Base-by-base conservation (phyloP, 2,888 invertebrate genomes). In the Schizaphis graminum region DNA sequence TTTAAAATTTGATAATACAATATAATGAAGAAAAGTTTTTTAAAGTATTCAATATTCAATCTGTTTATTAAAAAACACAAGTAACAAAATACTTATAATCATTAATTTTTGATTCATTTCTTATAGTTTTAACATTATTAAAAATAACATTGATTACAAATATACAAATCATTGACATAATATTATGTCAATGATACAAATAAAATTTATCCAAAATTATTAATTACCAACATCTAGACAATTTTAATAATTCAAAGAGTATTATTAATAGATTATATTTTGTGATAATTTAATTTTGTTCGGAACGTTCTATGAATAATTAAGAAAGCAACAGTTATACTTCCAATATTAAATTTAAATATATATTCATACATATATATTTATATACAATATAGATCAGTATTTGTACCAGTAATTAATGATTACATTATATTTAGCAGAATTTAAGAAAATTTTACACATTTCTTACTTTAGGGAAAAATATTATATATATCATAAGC, bases 61-160 rank as follows among this genome's bases (percentile, higher is more conserved):
- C 13, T 26, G n/a, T 16, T 56, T 0, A 35, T 56, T 0, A 35
- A 57, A 77, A 77, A 67, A 77, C 16, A 67, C 16, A 77, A 77
- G 7, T 77, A 77, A 77, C 35, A 77, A 77, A 77, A 77, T 77
- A 77, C 7, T 77, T 77, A 35, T n/a, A 0, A 77, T 77, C 35
- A 77, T 77, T 77, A 35, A 77, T 77, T 77, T 77, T 77, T 77
- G n/a, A 67, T 67, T 24, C 35, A 77, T 24, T 77, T 35, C 21
- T 77, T 77, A 77, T 8, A 21, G 21, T 77, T 67, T 77, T 21
- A 77, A 77, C 35, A 35, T 35, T 67, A 67, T 67, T 35, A 77
- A 77, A 77, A 77, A 77, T 77, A 77, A 77, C 35, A 77, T 77
- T 77, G 77, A 24, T 77, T 77, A 41, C 77, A 77, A 77, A 35